Evolutionary conservation across 2,113 vertebrate genomes (phyloP).

Genomic region (Sander vitreus): DNA sequence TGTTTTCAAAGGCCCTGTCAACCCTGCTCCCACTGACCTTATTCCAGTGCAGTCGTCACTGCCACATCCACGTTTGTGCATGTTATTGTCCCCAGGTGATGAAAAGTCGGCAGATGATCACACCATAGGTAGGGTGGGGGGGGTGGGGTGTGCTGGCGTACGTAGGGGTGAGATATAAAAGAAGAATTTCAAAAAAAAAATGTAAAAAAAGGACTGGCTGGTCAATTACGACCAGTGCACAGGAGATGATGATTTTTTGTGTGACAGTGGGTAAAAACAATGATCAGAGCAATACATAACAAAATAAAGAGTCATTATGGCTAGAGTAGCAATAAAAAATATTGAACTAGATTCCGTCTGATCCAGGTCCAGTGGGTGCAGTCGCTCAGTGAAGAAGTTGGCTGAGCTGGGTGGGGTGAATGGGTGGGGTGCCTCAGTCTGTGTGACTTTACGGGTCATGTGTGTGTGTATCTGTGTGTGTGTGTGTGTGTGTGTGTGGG

Average conservation of each 20-base stretch:
- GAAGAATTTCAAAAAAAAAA: conserved; percentile 22
- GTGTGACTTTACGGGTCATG: conserved; percentile 58
- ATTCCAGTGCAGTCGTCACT: conserved; percentile 59
- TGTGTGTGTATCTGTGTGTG: conserved; percentile 29
- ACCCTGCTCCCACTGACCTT: conserved; percentile 66
- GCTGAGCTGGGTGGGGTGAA: conserved; percentile 63
- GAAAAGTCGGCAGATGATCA: conserved; percentile 58
- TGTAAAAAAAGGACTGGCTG: conserved; percentile 46
- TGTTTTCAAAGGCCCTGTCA: conserved; percentile 47
- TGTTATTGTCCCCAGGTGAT: conserved; percentile 60
- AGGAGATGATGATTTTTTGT: conserved; percentile 41
- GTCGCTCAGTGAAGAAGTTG: conserved; percentile 59
- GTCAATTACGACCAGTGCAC: conserved; percentile 41
- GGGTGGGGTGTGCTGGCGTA: not conserved
- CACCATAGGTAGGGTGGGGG: not conserved
- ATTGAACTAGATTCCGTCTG: conserved; percentile 75
- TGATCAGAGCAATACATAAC: conserved; percentile 76
- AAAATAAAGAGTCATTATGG: conserved; percentile 82
- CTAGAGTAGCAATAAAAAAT: conserved; percentile 82
- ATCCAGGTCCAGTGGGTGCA: conserved; percentile 77
- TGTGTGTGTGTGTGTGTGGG: conserved; percentile 33
- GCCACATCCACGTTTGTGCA: conserved; percentile 52
- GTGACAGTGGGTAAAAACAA: conserved; percentile 71
- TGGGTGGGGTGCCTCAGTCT: conserved; percentile 69
- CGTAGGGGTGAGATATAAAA: conserved; percentile 52